These are phyloP conservation scores for Peromyscus leucopus DNA, from an alignment of 2,113 vertebrate species.

Conservation along the genomic window DNA sequence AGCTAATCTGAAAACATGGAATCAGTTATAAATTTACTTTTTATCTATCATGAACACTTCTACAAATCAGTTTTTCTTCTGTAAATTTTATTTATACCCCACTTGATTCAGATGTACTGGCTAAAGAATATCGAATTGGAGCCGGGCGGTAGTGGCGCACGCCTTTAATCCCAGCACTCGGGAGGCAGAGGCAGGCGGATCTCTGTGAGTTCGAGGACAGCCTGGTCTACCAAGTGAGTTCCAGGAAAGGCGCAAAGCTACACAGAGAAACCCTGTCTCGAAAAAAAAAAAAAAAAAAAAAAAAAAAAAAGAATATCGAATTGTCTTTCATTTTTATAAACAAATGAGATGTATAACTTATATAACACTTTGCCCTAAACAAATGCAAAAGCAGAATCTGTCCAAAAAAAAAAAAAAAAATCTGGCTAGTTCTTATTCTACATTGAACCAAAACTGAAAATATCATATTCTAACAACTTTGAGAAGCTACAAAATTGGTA, in stretches of 20 bases:
- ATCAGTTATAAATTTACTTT: background rate
- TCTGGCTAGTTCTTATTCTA: background rate
- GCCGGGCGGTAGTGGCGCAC: too few species aligned
- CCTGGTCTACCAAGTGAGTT: too few species aligned
- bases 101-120: background rate
- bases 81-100: background rate
- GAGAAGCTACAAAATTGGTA: background rate
- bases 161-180: too few species aligned
- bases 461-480: background rate
- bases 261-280: too few species aligned
- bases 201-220: too few species aligned
- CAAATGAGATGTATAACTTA: background rate
- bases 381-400: background rate
- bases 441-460: background rate
- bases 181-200: too few species aligned
- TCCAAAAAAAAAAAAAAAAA: background rate
- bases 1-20: background rate
- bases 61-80: background rate
- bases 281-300: too few species aligned
- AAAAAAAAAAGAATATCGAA: constrained; percentile 43
- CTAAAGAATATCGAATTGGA: constrained; percentile 35
- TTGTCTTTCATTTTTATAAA: background rate
- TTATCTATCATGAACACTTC: background rate
- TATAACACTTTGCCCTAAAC: background rate
- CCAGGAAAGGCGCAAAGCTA: too few species aligned